Base-by-base conservation (phyloP, 2,113 vertebrate species). In the Macaca mulatta region DNA sequence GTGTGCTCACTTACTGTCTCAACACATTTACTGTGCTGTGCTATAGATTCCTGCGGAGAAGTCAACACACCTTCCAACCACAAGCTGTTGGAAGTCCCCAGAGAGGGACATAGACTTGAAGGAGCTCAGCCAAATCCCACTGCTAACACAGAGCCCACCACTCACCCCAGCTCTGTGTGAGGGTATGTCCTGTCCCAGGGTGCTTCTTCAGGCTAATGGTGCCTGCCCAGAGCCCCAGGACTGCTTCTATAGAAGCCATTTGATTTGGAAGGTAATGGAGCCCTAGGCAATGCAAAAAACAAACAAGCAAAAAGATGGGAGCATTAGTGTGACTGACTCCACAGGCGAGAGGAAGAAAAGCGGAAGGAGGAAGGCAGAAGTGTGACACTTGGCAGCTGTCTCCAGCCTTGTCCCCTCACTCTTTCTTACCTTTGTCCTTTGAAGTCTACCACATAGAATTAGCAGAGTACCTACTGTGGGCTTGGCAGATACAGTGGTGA, bases 201-300 rank as follows among this genome's bases (percentile, higher is more conserved):
- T 27, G 27, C 64, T 38, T 92, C 79, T 91, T 90, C 86, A 50
- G 74, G 88, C 91, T 93, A 77, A 96, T 59, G 96, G 32, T 10
- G 86, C 86, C 79, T 69, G 50, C 87, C 10, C 48, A 89, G 89
- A 25, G 38, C 70, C 38, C 55, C 67, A 87, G 52, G 67, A 48
- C 45, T 3, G 0, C 48, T 88, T 96, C 84, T 70, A 84, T 61
- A 93, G 38, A 93, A 94, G 23, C 5, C 78, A 10, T 96, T 98
- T 96, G 77, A 93, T 77, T 18, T 75, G 40, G 20, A 93, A 97
- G 48, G 8, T 55, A 96, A 82, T 86, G 94, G 80, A 79, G 59
- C 55, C 64, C 79, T n/a, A 83, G 83, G 22, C 61, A 55, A 64
- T 69, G n/a, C 22, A 70, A 70, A 79, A 45, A 61, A 23, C 27